Evolutionary conservation across 2,113 vertebrate genomes (phyloP).

Genomic region (Steatornis caripensis): DNA sequence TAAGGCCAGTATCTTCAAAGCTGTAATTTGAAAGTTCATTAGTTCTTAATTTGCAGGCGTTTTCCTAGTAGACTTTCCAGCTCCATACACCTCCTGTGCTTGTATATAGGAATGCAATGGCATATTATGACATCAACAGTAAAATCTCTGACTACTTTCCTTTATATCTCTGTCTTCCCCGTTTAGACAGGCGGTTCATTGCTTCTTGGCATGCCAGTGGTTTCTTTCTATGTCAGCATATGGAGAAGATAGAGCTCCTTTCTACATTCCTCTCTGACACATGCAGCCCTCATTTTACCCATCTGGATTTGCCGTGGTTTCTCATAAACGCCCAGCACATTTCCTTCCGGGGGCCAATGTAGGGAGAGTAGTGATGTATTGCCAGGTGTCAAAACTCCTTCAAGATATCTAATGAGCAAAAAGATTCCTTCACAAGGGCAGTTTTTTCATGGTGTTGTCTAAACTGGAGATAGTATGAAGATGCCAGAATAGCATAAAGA

Average conservation of each 20-base stretch:
- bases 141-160: neutral
- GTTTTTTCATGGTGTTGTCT: neutral
- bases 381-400: neutral
- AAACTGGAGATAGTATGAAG: neutral
- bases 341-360: neutral
- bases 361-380: neutral
- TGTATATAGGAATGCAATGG: neutral
- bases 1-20: neutral
- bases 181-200: neutral
- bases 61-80: neutral
- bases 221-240: conserved; percentile 19
- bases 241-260: neutral
- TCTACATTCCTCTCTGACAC: neutral
- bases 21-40: neutral
- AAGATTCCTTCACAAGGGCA: neutral
- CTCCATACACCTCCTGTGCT: fast-evolving
- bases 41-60: neutral
- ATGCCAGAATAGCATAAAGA: neutral
- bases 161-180: neutral
- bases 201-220: neutral
- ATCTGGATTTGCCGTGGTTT: neutral
- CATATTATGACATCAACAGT: neutral
- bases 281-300: neutral
- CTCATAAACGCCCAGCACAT: neutral
- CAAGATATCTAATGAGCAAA: neutral